These are phyloP conservation scores for Coelopa frigida DNA, from an alignment of 1,140 invertebrate species.

Conservation along the genomic window DNA sequence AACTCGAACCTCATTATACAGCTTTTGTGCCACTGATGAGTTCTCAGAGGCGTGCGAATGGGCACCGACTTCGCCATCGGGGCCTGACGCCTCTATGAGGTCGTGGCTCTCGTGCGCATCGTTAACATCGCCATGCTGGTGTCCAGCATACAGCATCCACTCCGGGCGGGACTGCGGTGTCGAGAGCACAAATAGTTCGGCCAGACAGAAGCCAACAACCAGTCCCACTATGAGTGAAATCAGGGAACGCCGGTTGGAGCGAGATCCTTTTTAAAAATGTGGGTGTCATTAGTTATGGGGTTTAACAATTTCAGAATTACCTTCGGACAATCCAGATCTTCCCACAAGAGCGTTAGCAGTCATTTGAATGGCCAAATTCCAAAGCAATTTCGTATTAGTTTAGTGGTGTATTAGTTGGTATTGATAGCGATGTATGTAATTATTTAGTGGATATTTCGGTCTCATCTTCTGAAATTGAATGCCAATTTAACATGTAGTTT, in stretches of 20 bases:
- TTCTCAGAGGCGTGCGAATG: slow-evolving; percentile 47
- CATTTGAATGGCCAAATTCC: slow-evolving; percentile 26
- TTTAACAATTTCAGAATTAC: no score
- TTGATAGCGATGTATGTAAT: no score
- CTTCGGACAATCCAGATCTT: slow-evolving; percentile 31
- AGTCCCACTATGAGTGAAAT: slow-evolving; percentile 37
- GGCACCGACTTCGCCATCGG: slow-evolving; percentile 45
- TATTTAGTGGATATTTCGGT: no score
- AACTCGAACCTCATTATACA: slow-evolving; percentile 69
- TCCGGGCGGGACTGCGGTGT: slow-evolving; percentile 22
- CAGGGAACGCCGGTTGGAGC: slow-evolving; percentile 39
- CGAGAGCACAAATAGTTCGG: slow-evolving; percentile 35
- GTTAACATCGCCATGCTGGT: slow-evolving; percentile 38
- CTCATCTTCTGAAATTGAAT: no score
- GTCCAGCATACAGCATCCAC: slow-evolving; percentile 27
- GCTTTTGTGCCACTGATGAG: slow-evolving; percentile 59
- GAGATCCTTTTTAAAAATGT: slow-evolving; percentile 14
- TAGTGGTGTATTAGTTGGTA: no score
- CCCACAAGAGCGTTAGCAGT: slow-evolving; percentile 34
- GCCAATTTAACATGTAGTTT: no score
- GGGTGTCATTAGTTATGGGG: no score
- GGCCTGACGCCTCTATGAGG: slow-evolving; percentile 50
- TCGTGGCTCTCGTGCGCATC: slow-evolving; percentile 57
- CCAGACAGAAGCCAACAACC: slow-evolving; percentile 37
- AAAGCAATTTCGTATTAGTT: no score